A percentile compares a stretch with the other conserved stretches of the same genome.
These are phyloP conservation scores for Nysson spinosus DNA, from an alignment of 2,888 invertebrate genomes.

Conservation along the genomic window DNA sequence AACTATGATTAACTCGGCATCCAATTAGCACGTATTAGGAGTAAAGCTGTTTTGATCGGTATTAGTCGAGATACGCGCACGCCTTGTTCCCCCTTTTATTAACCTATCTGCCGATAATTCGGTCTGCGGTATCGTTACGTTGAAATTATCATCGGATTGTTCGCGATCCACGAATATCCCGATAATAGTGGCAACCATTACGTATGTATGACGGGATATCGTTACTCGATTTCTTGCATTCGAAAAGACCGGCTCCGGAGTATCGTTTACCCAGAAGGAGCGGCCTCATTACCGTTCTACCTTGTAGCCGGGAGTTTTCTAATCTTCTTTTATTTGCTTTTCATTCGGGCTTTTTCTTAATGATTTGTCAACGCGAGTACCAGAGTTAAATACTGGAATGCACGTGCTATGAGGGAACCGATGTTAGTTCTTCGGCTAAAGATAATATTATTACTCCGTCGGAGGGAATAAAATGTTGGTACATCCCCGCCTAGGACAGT, in stretches of 20 bases:
- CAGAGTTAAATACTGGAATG: constrained; percentile 16
- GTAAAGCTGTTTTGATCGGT: constrained; percentile 48
- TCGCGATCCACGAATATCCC: constrained; percentile 67
- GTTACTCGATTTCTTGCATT: constrained; percentile 43
- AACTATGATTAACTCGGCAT: constrained; percentile 67
- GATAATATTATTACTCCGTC: constrained; percentile 16
- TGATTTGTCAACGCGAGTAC: constrained; percentile 28
- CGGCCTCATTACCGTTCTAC: constrained; percentile 45
- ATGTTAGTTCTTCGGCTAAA: neutral
- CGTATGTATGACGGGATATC: constrained; percentile 46
- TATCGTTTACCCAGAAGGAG: constrained; percentile 2
- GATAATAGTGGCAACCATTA: constrained; percentile 66
- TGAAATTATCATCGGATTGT: constrained; percentile 56
- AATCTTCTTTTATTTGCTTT: constrained; percentile 31
- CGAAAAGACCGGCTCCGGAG: constrained; percentile 16
- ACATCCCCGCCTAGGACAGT: constrained; percentile 17
- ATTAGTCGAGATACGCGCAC: constrained; percentile 6
- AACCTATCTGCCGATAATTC: neutral
- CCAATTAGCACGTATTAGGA: constrained; percentile 71
- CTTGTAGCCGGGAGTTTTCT: constrained; percentile 15
- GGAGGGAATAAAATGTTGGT: constrained; percentile 28
- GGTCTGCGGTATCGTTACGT: constrained; percentile 42
- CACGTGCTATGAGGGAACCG: constrained; percentile 4
- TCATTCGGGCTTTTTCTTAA: constrained; percentile 15
- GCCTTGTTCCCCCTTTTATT: neutral